Evolutionary conservation across 2,888 invertebrate species (phyloP), one percentile per base, ranked within the genome.

Genomic region (Ferdinandea cuprea): DNA sequence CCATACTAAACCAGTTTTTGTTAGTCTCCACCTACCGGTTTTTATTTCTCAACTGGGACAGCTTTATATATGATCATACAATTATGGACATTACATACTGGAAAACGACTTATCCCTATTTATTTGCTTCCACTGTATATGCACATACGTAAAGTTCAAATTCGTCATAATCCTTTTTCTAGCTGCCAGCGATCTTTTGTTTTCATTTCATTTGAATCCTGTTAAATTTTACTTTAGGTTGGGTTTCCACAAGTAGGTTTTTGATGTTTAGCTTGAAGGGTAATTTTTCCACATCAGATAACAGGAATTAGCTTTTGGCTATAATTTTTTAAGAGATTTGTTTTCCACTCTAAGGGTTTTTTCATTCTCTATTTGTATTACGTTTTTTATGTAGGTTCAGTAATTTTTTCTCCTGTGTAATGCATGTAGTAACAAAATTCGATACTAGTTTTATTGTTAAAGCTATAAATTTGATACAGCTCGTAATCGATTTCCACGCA

Each of bases 251-350:
- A 7, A 30, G 25, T 19, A 19, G 50, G 61, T 61, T 52, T 59
- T 50, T 71, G 52, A 19, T 37, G 58, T 48, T 59, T 32, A 21
- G 40, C 48, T 42, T 28, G 50, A 69, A 37, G 25, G 68, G 68
- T 56, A 35, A 40, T 37, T 58, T 58, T 48, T 58, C 30, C 69
- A 61, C 59, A 71, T 71, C 50, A 40, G 30, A 59, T 50, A 50
- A 42, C 50, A 50, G 19, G 30, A 71, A 61, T 59, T 71, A 50
- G 48, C 59, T 71, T 50, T 59, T 19, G 50, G 59, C 42, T 71
- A 71, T 32, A 28, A 59, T 50, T 59, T 50, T 59, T 71, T 50
- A 11, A 59, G 30, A 50, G 42, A 50, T 52, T 52, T 71, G 37
- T 61, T 54, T 44, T 19, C 13, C 42, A 52, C 52, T 44, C 7